Percentiles rank a stretch among this genome's conserved stretches.
Conservation (phyloP, 1,140 invertebrate genomes). For the Agrypnia vestita region DNA sequence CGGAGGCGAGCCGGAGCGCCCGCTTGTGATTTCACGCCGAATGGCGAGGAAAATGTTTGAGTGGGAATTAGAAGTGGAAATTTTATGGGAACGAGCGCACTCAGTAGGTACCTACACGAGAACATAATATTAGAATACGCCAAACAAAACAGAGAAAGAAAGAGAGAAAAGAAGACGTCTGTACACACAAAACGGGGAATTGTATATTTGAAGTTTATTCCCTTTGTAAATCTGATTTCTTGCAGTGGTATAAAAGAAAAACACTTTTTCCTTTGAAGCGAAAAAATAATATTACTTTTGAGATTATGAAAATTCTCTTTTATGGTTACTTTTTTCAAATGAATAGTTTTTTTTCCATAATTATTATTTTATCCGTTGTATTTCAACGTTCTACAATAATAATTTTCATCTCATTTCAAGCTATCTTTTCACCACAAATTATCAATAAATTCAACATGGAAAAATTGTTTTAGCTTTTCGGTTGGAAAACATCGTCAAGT, state of each 20-base stretch:
- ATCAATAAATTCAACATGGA: no score
- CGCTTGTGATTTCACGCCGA: neutral
- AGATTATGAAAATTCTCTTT: no score
- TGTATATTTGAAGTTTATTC: neutral
- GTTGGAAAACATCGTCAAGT: no score
- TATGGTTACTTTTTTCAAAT: no score
- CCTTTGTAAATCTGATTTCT: constrained; percentile 21
- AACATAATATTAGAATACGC: constrained; percentile 37
- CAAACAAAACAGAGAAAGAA: constrained; percentile 16
- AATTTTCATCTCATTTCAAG: no score
- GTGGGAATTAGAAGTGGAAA: constrained; percentile 37
- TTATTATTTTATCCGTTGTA: no score
- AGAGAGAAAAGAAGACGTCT: constrained; percentile 8
- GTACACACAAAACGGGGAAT: constrained; percentile 1
- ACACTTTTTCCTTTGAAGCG: no score
- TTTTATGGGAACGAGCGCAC: constrained; percentile 35
- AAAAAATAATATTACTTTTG: no score
- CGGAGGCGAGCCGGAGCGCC: neutral
- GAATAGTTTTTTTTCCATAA: no score
- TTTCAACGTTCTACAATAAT: no score
- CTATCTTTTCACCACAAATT: no score
- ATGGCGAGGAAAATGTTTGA: constrained; percentile 38
- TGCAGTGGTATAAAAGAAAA: neutral
- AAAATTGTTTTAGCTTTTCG: no score
- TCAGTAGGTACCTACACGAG: constrained; percentile 20